Conservation (phyloP, 2,888 invertebrate species). For the Amiota communis region DNA sequence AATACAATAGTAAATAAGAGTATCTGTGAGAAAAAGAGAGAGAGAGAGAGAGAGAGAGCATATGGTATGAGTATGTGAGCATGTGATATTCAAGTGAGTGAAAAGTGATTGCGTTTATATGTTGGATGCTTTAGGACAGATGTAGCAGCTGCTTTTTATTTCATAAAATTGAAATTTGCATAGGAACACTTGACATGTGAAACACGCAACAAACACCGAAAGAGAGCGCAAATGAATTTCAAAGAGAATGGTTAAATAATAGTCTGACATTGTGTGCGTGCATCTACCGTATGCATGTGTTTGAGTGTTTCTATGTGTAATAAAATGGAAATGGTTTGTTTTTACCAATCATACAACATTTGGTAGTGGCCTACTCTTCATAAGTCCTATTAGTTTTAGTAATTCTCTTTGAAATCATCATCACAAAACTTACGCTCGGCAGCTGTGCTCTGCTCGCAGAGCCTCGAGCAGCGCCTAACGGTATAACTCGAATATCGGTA, state of each 20-base stretch:
- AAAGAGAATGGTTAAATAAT: neutral
- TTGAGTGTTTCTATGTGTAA: neutral
- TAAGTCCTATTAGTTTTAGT: conserved; percentile 19
- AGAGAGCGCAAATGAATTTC: neutral
- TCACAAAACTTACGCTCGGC: conserved; percentile 6
- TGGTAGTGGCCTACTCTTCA: neutral
- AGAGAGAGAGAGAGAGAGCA: neutral
- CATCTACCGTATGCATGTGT: too few species aligned
- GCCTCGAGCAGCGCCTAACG: neutral
- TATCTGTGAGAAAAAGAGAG: neutral
- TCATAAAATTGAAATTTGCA: neutral
- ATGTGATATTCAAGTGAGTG: too few species aligned
- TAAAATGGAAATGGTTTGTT: conserved; percentile 30
- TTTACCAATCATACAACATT: too few species aligned
- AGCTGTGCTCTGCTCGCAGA: neutral
- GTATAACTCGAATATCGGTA: conserved; percentile 7
- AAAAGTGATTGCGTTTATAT: too few species aligned
- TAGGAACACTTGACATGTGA: conserved; percentile 4
- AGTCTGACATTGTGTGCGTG: neutral
- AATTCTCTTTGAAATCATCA: conserved; percentile 20
- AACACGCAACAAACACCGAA: neutral
- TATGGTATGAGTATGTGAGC: neutral
- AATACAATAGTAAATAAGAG: neutral
- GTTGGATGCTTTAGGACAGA: neutral
- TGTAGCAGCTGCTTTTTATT: neutral